These are phyloP conservation scores for Cantharis lateralis DNA, from an alignment of 2,888 invertebrate species.

Conservation along the genomic window DNA sequence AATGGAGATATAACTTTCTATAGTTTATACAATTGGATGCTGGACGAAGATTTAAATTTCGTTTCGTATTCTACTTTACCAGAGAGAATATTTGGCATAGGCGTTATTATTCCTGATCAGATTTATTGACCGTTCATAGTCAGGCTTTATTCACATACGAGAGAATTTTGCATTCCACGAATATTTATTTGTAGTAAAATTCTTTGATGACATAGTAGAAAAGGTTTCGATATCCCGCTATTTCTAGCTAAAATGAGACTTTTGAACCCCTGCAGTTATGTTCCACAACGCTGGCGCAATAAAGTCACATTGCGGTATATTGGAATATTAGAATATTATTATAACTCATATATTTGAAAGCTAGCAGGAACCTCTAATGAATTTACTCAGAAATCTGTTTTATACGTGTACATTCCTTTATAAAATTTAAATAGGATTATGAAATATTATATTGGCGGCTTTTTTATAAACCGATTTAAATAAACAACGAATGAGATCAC, in stretches of 20 bases:
- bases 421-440: not conserved
- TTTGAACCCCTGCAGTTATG: slow-evolving; percentile 26
- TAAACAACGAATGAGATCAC: not conserved
- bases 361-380: slow-evolving; percentile 20
- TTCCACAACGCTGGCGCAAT: slow-evolving; percentile 31
- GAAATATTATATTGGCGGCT: not conserved
- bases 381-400: slow-evolving; percentile 16
- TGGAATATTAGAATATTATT: slow-evolving; percentile 34
- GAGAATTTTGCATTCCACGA: slow-evolving; percentile 29
- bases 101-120: slow-evolving; percentile 35
- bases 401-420: slow-evolving; percentile 1
- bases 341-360: slow-evolving; percentile 22
- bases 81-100: slow-evolving; percentile 18
- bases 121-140: slow-evolving; percentile 41
- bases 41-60: not conserved
- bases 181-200: slow-evolving; percentile 38
- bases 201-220: slow-evolving; percentile 33
- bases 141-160: slow-evolving; percentile 34
- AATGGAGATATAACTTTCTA: not conserved
- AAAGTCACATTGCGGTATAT: slow-evolving; percentile 31
- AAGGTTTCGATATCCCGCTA: slow-evolving; percentile 30
- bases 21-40: not conserved
- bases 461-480: slow-evolving; percentile 1
- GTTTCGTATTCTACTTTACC: not conserved
- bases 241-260: slow-evolving; percentile 26